Evolutionary conservation across 2,113 vertebrate species (phyloP).

Genomic region (Capreolus pygargus): DNA sequence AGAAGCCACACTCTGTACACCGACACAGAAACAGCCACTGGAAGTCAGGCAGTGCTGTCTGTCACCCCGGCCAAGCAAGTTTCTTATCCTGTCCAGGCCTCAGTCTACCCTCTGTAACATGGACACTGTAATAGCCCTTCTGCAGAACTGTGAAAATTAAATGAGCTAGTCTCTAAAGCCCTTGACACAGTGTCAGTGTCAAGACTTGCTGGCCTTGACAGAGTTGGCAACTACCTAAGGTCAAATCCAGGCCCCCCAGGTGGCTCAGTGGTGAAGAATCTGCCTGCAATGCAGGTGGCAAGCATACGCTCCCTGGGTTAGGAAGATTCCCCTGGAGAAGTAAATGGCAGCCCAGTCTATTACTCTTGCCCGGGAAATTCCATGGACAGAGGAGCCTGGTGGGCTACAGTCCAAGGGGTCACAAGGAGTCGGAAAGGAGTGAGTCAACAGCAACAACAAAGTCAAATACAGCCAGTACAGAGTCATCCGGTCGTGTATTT

Average conservation of each 20-base stretch:
- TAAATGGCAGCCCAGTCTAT: background rate
- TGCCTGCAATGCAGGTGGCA: background rate
- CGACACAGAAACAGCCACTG: background rate
- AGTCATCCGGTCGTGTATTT: fast-evolving
- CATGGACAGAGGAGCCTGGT: background rate
- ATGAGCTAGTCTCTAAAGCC: background rate
- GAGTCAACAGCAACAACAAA: background rate
- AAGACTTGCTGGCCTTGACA: background rate
- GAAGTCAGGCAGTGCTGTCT: background rate
- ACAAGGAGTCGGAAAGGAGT: background rate
- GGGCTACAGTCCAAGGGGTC: background rate
- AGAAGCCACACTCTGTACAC: background rate
- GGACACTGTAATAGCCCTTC: background rate
- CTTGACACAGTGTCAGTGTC: background rate
- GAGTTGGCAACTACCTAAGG: background rate
- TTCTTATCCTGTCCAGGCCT: background rate
- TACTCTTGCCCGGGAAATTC: background rate
- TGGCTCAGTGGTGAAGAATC: background rate
- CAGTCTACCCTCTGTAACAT: background rate
- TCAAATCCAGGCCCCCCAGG: background rate
- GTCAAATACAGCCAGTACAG: background rate
- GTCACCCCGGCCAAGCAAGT: background rate
- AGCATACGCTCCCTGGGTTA: background rate
- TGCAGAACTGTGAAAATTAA: background rate
- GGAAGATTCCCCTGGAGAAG: background rate